Evolutionary conservation across 2,888 invertebrate species (phyloP), one percentile per base, ranked within the genome.

Genomic region (Keiferia lycopersicella): DNA sequence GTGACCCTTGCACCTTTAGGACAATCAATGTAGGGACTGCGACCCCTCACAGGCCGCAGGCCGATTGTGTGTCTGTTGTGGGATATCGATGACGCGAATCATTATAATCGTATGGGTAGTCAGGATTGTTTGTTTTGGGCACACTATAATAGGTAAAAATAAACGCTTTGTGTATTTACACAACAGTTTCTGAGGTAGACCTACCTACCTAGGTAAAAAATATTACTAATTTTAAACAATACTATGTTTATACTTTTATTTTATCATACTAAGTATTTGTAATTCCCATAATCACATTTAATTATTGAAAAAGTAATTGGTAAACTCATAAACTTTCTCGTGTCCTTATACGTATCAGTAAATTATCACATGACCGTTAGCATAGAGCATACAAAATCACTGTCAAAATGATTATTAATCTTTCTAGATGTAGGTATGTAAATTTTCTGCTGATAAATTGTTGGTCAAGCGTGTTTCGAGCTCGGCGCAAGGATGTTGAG

Each of bases 1-100:
- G 71, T 85, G 87, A 87, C 87, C 88, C 82, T 79, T 71, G 71
- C 82, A 79, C 81, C 80, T 83, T 80, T 65, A 67, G 79, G 79
- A 81, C 81, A 78, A 77, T 77, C 76, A 74, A 78, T 78, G 75
- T 58, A 39, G 38, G 18, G 50, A 20, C 18, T 16, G 10, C 73
- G 72, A 69, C 69, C 75, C 75, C 70, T 59, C 66, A 60, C 57
- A 67, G 51, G 71, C 74, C 68, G 58, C 68, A 68, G 73, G 76
- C 75, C 69, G 69, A 70, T 71, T 72, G 73, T 68, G 66, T 73
- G 68, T 72, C 69, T 72, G 70, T 70, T 65, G 62, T 64, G 67
- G 68, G 67, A 70, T 69, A 67, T 68, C 57, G 65, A 53, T 14
- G 51, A 53, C 22, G 26, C 22, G 51, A 22, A 22, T 14, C 20